Conservation (phyloP, 2,113 vertebrate species). For the Emydura subglobosa region DNA sequence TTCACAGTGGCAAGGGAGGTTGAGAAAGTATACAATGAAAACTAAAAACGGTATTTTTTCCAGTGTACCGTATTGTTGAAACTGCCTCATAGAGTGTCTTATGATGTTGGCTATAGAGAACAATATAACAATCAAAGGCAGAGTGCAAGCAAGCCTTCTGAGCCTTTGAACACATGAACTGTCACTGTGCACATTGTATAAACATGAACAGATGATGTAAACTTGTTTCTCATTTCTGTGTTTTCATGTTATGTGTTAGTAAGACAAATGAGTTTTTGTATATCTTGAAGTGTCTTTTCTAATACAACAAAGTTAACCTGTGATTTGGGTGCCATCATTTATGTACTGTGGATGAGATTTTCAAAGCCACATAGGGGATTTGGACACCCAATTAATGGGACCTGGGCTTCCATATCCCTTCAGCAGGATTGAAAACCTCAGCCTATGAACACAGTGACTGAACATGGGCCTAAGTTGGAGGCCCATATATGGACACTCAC, state of each 20-base stretch:
- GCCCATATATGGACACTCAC: background rate
- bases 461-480: no score
- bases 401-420: background rate
- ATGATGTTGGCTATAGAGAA: background rate
- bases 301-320: background rate
- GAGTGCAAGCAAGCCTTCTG: background rate
- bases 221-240: background rate
- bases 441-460: no score
- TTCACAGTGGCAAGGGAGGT: background rate
- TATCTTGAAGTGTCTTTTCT: background rate
- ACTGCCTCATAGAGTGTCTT: background rate
- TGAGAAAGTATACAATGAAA: background rate
- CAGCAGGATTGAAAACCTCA: background rate
- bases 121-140: accelerated
- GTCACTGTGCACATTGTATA: background rate
- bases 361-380: background rate
- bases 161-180: background rate
- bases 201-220: background rate
- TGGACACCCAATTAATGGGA: background rate
- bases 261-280: background rate
- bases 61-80: background rate
- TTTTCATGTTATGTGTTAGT: background rate
- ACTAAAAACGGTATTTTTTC: background rate
- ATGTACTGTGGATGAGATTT: background rate
- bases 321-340: background rate